A percentile compares a stretch with the other conserved stretches of the same genome.
Conservation (phyloP, 2,888 invertebrate genomes). For the Parthenolecanium corni region DNA sequence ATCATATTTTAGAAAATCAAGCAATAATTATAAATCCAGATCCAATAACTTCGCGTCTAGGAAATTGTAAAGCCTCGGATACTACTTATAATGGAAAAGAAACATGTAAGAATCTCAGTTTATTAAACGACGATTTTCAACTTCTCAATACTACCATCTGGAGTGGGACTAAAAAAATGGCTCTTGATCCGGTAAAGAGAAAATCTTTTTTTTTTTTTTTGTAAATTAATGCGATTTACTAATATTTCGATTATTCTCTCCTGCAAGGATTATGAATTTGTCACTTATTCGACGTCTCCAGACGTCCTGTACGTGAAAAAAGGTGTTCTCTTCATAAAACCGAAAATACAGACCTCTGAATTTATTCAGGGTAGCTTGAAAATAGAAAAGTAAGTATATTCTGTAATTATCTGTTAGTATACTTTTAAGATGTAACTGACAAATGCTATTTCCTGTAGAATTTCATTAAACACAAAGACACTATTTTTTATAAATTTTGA, state of each 20-base stretch:
- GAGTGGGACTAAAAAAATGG: slow-evolving; percentile 20
- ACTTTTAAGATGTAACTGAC: too few species aligned
- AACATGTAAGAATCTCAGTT: background rate
- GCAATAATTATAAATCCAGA: background rate
- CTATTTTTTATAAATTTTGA: background rate
- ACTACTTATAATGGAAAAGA: slow-evolving; percentile 8
- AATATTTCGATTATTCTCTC: background rate
- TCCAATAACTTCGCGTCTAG: background rate
- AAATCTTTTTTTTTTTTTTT: background rate
- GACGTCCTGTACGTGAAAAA: slow-evolving; percentile 23
- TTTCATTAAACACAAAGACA: background rate
- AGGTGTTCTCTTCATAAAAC: slow-evolving; percentile 24
- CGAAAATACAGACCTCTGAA: slow-evolving; percentile 19
- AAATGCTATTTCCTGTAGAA: background rate
- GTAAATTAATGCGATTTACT: background rate
- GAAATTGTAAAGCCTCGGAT: slow-evolving; percentile 1
- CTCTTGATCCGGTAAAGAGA: slow-evolving; percentile 16
- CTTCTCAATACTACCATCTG: slow-evolving; percentile 8
- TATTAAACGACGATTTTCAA: slow-evolving; percentile 17
- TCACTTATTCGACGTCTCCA: slow-evolving; percentile 26
- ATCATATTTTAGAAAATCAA: background rate
- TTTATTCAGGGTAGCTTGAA: background rate
- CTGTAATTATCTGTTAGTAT: background rate
- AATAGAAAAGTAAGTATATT: too few species aligned
- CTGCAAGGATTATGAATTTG: slow-evolving; percentile 30